Conservation (phyloP, 2,113 vertebrate species). For the Solea senegalensis region DNA sequence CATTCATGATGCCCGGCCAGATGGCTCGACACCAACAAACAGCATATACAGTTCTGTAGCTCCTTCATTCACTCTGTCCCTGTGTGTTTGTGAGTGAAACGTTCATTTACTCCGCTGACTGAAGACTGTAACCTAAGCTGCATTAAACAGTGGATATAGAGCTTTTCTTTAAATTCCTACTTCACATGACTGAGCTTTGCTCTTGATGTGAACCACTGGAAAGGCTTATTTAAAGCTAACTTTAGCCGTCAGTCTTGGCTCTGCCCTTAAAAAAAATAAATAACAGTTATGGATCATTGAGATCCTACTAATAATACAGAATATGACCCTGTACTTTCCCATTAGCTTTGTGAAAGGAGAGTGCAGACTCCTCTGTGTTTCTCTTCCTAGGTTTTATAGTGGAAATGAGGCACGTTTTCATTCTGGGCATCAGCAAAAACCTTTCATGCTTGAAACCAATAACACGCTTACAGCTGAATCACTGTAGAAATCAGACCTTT, state of each 20-base stretch:
- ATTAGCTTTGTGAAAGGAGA: neutral
- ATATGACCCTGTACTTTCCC: neutral
- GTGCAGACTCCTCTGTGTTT: neutral
- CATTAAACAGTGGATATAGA: neutral
- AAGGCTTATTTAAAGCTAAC: neutral
- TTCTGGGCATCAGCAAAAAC: neutral
- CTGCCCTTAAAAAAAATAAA: neutral
- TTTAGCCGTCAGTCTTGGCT: neutral
- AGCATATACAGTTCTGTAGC: conserved; percentile 27
- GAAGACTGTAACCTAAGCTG: conserved; percentile 8
- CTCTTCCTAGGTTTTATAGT: neutral
- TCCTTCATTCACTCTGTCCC: conserved; percentile 40
- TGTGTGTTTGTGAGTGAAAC: neutral
- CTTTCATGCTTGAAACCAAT: neutral
- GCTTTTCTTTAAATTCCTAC: conserved; percentile 13
- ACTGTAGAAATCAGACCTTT: neutral
- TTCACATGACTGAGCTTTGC: conserved; percentile 31
- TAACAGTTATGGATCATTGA: neutral
- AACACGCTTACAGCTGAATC: neutral
- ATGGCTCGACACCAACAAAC: conserved; percentile 60
- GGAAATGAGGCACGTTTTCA: conserved; percentile 13
- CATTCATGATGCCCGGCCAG: conserved; percentile 52
- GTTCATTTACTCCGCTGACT: conserved; percentile 11
- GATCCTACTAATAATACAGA: neutral
- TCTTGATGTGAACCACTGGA: neutral